Conservation (phyloP, 1,140 invertebrate genomes). For the Apis florea region DNA sequence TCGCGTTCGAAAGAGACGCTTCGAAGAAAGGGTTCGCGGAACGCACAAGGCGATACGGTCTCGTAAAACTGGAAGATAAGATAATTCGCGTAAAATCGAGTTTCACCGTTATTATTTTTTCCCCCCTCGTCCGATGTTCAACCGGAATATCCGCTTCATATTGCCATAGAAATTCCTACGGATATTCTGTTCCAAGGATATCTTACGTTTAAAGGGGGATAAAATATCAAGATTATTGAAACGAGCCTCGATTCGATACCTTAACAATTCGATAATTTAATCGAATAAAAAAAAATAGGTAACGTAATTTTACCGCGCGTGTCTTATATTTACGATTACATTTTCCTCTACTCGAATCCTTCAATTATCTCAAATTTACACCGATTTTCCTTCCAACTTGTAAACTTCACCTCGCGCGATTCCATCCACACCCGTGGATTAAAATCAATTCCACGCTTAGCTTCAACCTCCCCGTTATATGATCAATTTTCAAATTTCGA, state of each 20-base stretch:
- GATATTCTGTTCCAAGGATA: not conserved
- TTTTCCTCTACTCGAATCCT: no score
- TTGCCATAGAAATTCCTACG: not conserved
- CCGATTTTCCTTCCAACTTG: no score
- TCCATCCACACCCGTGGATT: not conserved
- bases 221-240: conserved; percentile 17
- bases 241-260: not conserved
- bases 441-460: not conserved
- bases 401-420: no score
- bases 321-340: no score
- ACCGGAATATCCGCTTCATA: not conserved
- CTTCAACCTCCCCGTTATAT: no score
- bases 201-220: not conserved
- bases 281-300: not conserved
- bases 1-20: not conserved
- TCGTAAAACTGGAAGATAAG: conserved; percentile 34
- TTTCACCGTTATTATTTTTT: conserved; percentile 36
- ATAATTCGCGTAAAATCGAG: conserved; percentile 28
- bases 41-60: conserved; percentile 6
- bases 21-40: conserved; percentile 18
- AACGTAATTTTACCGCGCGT: no score
- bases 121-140: not conserved
- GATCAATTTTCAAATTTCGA: not conserved
- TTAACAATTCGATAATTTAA: not conserved
- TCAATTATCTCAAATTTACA: no score